A percentile compares a stretch with the other conserved stretches of the same genome.
Evolutionary conservation across 2,888 invertebrate genomes (phyloP).

Genomic region (Phrixothrix hirtus): DNA sequence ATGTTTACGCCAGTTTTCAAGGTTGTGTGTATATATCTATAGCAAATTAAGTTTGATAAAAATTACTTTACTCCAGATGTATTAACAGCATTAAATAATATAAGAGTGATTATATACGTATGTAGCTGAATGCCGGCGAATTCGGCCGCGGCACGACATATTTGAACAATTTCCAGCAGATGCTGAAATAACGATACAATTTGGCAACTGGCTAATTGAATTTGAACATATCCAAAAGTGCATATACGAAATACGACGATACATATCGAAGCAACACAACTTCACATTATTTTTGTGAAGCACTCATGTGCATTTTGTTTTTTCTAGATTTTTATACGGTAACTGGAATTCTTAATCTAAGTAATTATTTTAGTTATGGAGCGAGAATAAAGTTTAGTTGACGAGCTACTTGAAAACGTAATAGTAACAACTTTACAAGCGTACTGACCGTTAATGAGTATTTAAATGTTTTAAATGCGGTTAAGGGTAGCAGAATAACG

Average conservation of each 20-base stretch:
- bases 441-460: constrained; percentile 10
- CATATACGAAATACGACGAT: background rate
- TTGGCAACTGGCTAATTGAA: background rate
- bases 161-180: no score
- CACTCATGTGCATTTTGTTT: background rate
- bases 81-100: no score
- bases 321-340: no score
- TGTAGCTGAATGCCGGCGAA: no score
- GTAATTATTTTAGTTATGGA: background rate
- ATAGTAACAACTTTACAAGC: constrained; percentile 10
- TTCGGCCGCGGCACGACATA: no score
- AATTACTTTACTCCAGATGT: no score
- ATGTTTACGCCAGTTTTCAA: no score
- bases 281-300: constrained; percentile 5
- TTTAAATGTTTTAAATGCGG: constrained; percentile 10
- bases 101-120: no score
- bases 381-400: background rate
- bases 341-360: background rate
- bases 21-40: no score
- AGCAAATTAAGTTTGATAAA: no score
- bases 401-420: constrained; percentile 3
- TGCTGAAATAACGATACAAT: no score
- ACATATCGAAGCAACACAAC: background rate
- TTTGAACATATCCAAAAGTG: constrained; percentile 1
- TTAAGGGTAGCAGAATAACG: constrained; percentile 2